Conservation (phyloP, 2,888 invertebrate genomes). For the Punctoribates punctum region DNA sequence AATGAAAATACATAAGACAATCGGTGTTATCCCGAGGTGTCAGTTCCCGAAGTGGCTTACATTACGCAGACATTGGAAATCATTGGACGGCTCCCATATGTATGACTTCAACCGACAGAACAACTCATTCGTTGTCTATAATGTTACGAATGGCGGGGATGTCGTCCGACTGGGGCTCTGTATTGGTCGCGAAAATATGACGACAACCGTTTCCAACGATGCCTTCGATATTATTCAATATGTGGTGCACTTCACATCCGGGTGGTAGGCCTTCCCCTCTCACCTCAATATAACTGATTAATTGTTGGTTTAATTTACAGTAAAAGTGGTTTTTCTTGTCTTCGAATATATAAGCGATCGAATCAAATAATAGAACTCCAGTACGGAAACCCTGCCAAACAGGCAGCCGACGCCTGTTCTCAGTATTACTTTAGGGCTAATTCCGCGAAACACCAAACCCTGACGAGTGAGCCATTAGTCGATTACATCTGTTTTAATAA, state of each 20-base stretch:
- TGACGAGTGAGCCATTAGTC: conserved; percentile 42
- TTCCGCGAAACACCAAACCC: conserved; percentile 25
- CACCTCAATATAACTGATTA: not conserved
- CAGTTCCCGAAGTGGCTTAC: conserved; percentile 47
- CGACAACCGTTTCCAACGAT: not conserved
- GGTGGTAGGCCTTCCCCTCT: conserved; percentile 45
- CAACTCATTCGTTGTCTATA: conserved; percentile 45
- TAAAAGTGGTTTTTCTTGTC: conserved; percentile 49
- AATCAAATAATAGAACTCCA: conserved; percentile 49
- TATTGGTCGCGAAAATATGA: conserved; percentile 40
- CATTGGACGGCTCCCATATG: conserved; percentile 46
- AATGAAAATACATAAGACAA: conserved; percentile 75
- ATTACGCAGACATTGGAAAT: conserved; percentile 45
- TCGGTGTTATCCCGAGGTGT: conserved; percentile 47
- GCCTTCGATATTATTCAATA: conserved; percentile 43
- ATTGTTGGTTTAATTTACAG: conserved; percentile 42
- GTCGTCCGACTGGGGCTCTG: conserved; percentile 46
- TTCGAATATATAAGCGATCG: conserved; percentile 48
- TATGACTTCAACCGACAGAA: conserved; percentile 46
- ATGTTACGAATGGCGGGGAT: conserved; percentile 43
- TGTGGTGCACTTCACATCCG: conserved; percentile 47
- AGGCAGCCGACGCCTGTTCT: conserved; percentile 39
- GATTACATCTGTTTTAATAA: too few species aligned
- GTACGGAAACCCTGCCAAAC: conserved; percentile 42
- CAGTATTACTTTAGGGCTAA: conserved; percentile 31